A percentile compares a stretch with the other conserved stretches of the same genome.
phyloP scores from a whole-genome alignment of 2,888 invertebrate species.

The Monopis laevigella region DNA sequence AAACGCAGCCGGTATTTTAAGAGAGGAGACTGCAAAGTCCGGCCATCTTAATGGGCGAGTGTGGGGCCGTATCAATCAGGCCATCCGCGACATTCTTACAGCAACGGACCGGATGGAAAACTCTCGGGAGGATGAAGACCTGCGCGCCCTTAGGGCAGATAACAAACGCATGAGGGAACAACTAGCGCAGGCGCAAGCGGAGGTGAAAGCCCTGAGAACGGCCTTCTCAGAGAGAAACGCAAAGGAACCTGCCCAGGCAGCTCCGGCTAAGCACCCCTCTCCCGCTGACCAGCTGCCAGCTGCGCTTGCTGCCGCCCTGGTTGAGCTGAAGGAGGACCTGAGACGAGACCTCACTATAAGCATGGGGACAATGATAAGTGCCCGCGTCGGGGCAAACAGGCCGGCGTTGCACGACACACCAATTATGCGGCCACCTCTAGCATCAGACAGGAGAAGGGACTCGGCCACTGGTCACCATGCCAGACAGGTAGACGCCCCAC shows the following conservation, averaged over 20 bases:
- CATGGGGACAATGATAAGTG: not conserved
- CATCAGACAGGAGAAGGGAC: not conserved
- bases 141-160: conserved; percentile 1
- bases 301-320: not conserved
- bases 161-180: conserved; percentile 4
- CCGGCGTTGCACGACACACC: not conserved
- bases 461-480: not conserved
- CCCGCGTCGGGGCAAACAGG: not conserved
- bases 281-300: not conserved
- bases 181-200: not conserved
- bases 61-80: too few relatives aligned
- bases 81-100: too few relatives aligned
- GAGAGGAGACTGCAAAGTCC: too few relatives aligned
- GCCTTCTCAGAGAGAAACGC: conserved; percentile 7
- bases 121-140: too few relatives aligned
- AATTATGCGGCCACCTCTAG: not conserved
- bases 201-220: not conserved
- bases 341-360: not conserved
- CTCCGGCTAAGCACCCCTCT: not conserved
- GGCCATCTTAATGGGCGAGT: too few relatives aligned
- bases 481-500: not conserved
- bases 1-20: too few relatives aligned
- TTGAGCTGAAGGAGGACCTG: not conserved
- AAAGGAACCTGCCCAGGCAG: not conserved
- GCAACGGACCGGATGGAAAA: too few relatives aligned